A percentile compares a stretch with the other conserved stretches of the same genome.
phyloP scores from a whole-genome alignment of 1,140 invertebrate species.

The Drosophila arizonae region DNA sequence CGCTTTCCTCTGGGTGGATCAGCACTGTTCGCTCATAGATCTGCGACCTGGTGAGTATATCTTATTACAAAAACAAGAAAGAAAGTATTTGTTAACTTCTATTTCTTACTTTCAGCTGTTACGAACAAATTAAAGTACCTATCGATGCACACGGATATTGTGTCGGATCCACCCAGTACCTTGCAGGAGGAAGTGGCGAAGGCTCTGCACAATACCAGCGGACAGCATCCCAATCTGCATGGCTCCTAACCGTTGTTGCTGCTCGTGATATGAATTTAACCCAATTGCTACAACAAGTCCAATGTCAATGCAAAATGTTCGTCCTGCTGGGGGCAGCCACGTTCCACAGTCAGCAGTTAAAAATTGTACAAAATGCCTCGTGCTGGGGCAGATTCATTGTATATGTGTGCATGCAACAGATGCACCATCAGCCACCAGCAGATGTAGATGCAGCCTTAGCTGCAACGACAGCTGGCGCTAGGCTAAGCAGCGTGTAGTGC shows the following conservation, averaged over 20 bases:
- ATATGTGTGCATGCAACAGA: slow-evolving; percentile 16
- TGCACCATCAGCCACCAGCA: background rate
- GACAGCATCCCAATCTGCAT: slow-evolving; percentile 80
- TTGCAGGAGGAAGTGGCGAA: slow-evolving; percentile 92
- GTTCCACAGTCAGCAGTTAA: slow-evolving; percentile 17
- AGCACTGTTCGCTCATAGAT: slow-evolving; percentile 96
- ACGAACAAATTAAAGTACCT: slow-evolving; percentile 95
- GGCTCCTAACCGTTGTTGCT: slow-evolving; percentile 60
- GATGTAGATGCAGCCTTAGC: background rate
- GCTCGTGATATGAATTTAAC: slow-evolving; percentile 71
- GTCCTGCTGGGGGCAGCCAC: slow-evolving; percentile 28
- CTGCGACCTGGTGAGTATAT: slow-evolving; percentile 91
- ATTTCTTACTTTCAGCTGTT: slow-evolving; percentile 87
- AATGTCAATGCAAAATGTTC: slow-evolving; percentile 32
- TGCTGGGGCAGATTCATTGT: slow-evolving; percentile 38
- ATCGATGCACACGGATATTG: slow-evolving; percentile 95
- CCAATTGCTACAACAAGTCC: slow-evolving; percentile 38
- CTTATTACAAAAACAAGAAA: background rate
- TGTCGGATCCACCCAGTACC: slow-evolving; percentile 91
- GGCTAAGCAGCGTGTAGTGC: slow-evolving; percentile 68
- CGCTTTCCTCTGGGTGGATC: slow-evolving; percentile 96
- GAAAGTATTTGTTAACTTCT: background rate
- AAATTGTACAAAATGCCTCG: slow-evolving; percentile 65
- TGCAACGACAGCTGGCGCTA: slow-evolving; percentile 30
- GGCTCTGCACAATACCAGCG: slow-evolving; percentile 70